Percentiles rank a stretch among this genome's conserved stretches.
phyloP scores from a whole-genome alignment of 1,140 invertebrate genomes.

The Neodiprion pinetum region DNA sequence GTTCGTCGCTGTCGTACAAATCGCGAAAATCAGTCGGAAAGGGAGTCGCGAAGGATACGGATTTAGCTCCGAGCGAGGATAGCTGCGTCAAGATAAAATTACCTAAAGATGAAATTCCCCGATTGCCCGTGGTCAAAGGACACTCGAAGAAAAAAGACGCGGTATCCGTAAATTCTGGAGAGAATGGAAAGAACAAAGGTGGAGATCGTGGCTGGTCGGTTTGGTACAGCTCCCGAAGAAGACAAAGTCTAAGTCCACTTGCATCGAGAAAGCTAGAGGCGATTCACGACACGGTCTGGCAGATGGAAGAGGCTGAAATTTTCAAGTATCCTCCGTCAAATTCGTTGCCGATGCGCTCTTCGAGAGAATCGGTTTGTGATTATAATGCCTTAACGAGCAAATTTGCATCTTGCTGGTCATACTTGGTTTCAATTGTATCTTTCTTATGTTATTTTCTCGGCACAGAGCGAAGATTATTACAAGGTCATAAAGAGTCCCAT shows the following conservation, averaged over 20 bases:
- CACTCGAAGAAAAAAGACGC: conserved; percentile 17
- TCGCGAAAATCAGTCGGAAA: conserved; percentile 26
- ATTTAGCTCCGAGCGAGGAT: conserved; percentile 16
- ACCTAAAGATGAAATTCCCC: neutral
- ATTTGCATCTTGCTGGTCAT: no score
- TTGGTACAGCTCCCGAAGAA: conserved; percentile 46
- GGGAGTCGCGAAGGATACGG: conserved; percentile 8
- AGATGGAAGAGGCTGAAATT: conserved; percentile 47
- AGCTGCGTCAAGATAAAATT: conserved; percentile 14
- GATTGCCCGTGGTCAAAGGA: conserved; percentile 8
- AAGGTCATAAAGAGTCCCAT: conserved; percentile 47
- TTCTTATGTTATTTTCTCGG: conserved; percentile 5
- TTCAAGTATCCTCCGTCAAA: conserved; percentile 38
- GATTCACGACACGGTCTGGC: conserved; percentile 46
- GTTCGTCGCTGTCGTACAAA: conserved; percentile 34
- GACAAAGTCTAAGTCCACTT: conserved; percentile 37
- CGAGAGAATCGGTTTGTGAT: conserved; percentile 33
- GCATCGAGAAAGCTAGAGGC: conserved; percentile 41
- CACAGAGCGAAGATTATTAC: conserved; percentile 45
- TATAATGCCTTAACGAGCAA: neutral
- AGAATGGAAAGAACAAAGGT: conserved; percentile 19
- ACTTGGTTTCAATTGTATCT: no score
- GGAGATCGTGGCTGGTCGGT: conserved; percentile 46
- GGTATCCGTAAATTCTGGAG: conserved; percentile 9
- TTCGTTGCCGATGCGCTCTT: conserved; percentile 14